Evolutionary conservation across 92 coral and sea anemone species (phyloP).

Genomic region (Heteractis magnifica): DNA sequence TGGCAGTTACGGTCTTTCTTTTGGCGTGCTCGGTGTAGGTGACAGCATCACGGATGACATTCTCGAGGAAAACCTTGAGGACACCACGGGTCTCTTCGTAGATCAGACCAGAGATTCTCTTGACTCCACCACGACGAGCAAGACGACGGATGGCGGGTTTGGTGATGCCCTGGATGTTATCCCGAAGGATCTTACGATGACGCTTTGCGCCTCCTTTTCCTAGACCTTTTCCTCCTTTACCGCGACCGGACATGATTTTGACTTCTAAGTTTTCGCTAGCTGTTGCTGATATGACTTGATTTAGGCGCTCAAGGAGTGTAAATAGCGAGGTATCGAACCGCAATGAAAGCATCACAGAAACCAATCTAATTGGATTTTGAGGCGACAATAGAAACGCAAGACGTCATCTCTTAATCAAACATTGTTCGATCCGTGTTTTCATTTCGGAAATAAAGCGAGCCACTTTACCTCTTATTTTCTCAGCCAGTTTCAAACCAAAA

Average conservation of each 20-base stretch:
- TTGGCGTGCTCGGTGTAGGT: conserved; percentile 96
- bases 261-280: background rate
- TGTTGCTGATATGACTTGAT: background rate
- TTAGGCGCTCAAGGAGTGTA: background rate
- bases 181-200: conserved; percentile 89
- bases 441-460: background rate
- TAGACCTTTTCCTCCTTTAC: conserved; percentile 88
- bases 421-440: background rate
- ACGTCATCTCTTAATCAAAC: conserved; percentile 7
- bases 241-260: conserved; percentile 63
- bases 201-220: conserved; percentile 95
- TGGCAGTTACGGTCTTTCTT: conserved; percentile 87
- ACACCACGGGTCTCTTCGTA: conserved; percentile 88
- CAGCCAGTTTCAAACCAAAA: background rate
- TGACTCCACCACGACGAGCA: conserved; percentile 89
- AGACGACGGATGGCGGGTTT: conserved; percentile 94
- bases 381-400: background rate
- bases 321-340: background rate
- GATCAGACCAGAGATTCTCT: conserved; percentile 81
- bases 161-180: conserved; percentile 87
- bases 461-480: background rate
- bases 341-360: background rate
- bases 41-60: conserved; percentile 90
- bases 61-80: conserved; percentile 84
- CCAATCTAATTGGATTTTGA: background rate